phyloP scores from a whole-genome alignment of 2,797 vertebrate species.

The Micromesistius poutassou region DNA sequence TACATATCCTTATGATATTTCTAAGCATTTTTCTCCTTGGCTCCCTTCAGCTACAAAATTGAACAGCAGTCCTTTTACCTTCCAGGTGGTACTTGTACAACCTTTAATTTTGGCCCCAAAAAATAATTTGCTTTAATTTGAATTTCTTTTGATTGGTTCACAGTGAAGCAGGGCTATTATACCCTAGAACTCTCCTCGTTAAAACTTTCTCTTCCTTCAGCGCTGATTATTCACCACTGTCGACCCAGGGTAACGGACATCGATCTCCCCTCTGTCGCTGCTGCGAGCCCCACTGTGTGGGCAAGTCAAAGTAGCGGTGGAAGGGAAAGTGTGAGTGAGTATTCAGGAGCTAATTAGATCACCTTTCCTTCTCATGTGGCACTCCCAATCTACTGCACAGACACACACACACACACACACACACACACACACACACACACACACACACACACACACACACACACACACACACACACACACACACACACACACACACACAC shows the following conservation, averaged over 20 bases:
- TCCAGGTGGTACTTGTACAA: background rate
- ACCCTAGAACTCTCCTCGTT: background rate
- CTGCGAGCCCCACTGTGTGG: background rate
- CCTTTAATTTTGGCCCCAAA: background rate
- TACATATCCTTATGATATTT: background rate
- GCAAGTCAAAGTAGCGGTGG: background rate
- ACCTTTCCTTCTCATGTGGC: background rate
- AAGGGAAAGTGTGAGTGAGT: background rate
- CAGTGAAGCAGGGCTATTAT: conserved; percentile 1
- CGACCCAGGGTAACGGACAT: background rate
- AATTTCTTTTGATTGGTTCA: background rate
- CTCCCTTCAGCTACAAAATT: background rate
- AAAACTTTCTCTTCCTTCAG: background rate
- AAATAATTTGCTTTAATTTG: background rate
- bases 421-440: no score
- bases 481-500: no score
- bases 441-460: background rate
- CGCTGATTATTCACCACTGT: background rate
- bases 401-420: background rate
- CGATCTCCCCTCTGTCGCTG: background rate
- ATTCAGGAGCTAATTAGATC: background rate
- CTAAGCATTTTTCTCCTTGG: background rate
- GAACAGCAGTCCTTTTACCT: background rate
- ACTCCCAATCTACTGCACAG: background rate
- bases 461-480: background rate